A percentile compares a stretch with the other conserved stretches of the same genome.
Evolutionary conservation across 2,113 vertebrate genomes (phyloP).

Genomic region (Uria aalge): DNA sequence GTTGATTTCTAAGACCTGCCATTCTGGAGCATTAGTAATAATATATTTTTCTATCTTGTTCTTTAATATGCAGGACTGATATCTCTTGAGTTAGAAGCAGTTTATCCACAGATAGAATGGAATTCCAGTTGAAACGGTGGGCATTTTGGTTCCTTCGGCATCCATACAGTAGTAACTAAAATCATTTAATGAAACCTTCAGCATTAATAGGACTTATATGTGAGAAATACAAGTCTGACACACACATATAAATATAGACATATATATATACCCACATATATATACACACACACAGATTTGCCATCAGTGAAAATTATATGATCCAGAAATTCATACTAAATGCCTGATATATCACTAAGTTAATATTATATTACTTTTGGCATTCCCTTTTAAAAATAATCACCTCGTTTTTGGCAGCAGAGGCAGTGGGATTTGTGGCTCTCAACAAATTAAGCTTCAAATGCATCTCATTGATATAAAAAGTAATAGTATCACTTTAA

Average conservation of each 20-base stretch:
- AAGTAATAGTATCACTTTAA: neutral
- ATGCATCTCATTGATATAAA: fast-evolving
- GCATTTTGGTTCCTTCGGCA: neutral
- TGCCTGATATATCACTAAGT: neutral
- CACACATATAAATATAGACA: neutral
- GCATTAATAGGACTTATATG: neutral
- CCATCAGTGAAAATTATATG: neutral
- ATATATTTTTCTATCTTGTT: neutral
- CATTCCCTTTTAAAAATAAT: neutral
- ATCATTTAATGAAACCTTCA: neutral
- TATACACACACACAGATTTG: neutral
- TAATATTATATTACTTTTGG: neutral
- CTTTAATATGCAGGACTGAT: neutral
- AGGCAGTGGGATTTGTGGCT: neutral
- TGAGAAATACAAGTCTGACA: neutral
- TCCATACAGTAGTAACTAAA: neutral
- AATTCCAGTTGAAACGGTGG: neutral
- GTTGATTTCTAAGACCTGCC: neutral
- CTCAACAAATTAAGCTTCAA: neutral
- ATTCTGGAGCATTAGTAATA: neutral
- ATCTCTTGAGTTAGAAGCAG: neutral
- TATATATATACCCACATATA: neutral
- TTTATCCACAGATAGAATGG: neutral
- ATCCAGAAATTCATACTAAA: neutral
- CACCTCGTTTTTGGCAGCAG: neutral